Percentiles rank a stretch among this genome's conserved stretches.
Evolutionary conservation across 2,797 vertebrate genomes (phyloP).

Genomic region (Intellagama lesueurii): DNA sequence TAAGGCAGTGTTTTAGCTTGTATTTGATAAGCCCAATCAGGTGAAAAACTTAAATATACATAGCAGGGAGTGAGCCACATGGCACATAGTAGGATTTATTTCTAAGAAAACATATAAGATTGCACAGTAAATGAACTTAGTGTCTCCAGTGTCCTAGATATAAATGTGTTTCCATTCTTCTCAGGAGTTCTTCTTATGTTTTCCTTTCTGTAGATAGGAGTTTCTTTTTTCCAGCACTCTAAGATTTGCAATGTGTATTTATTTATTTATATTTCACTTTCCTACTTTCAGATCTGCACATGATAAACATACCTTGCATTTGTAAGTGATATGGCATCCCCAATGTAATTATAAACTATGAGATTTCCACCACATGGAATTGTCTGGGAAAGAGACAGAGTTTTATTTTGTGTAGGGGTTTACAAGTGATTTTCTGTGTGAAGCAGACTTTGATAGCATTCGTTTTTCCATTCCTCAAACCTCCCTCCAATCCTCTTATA

Average conservation of each 20-base stretch:
- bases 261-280: background rate
- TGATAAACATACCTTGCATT: background rate
- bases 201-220: too few species aligned
- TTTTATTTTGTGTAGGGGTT: background rate
- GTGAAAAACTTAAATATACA: too few species aligned
- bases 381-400: background rate
- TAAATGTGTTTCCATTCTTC: background rate
- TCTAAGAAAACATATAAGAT: too few species aligned
- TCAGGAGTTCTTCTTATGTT: background rate
- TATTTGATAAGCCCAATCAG: background rate
- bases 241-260: too few species aligned
- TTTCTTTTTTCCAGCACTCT: background rate
- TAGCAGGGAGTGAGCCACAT: too few species aligned
- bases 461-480: background rate
- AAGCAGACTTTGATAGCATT: background rate
- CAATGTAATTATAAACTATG: background rate
- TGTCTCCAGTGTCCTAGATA: background rate
- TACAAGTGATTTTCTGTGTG: background rate
- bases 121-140: background rate
- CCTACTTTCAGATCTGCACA: background rate
- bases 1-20: background rate
- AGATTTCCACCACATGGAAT: background rate
- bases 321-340: background rate
- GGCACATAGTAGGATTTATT: too few species aligned
- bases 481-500: background rate